A percentile compares a stretch with the other conserved stretches of the same genome.
Conservation (phyloP, 2,888 invertebrate genomes). For the Mesoligia furuncula region DNA sequence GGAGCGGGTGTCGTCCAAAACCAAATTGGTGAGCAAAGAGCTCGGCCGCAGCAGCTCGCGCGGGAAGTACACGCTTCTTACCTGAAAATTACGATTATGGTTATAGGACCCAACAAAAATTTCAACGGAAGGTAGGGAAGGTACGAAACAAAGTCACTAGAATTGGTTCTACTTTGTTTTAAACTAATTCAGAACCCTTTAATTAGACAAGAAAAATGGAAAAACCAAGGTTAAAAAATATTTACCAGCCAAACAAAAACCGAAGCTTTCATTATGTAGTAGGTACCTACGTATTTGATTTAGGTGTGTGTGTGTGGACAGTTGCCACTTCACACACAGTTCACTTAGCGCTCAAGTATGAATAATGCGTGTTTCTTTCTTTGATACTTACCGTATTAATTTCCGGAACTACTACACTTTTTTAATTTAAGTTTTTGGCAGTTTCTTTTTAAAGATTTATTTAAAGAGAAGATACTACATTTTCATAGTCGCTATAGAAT, state of each 20-base stretch:
- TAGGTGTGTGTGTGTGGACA: neutral
- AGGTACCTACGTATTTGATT: neutral
- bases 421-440: neutral
- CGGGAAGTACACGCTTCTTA: conserved; percentile 93
- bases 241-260: neutral
- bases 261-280: neutral
- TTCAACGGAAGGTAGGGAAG: neutral
- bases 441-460: neutral
- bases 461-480: neutral
- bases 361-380: conserved; percentile 10
- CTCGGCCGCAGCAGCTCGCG: conserved; percentile 93
- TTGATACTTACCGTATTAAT: neutral
- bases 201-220: neutral
- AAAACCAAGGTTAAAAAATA: neutral
- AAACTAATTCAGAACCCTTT: neutral
- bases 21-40: conserved; percentile 94
- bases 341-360: conserved; percentile 6
- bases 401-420: neutral
- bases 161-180: neutral
- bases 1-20: conserved; percentile 93
- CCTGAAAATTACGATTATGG: conserved; percentile 72
- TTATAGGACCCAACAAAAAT: neutral
- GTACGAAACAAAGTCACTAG: neutral
- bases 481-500: neutral
- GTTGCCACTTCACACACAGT: neutral